These are phyloP conservation scores for Fragum whitleyi DNA, from an alignment of 2,888 invertebrate species.

Conservation along the genomic window DNA sequence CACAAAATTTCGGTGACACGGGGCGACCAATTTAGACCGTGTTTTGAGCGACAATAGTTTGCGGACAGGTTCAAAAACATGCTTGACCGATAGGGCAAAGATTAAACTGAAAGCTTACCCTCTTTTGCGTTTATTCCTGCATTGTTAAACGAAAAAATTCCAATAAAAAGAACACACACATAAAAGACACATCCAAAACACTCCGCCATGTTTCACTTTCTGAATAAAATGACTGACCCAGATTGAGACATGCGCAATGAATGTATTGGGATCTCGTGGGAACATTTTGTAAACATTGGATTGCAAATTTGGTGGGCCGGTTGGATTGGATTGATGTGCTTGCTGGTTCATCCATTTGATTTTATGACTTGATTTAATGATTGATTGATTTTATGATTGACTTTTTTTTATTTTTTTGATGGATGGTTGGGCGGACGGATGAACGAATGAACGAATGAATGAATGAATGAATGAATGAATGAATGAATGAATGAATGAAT, in stretches of 20 bases:
- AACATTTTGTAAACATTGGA: constrained; percentile 35
- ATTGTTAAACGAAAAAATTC: constrained; percentile 50
- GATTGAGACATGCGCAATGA: constrained; percentile 57
- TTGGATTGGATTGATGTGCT: no score
- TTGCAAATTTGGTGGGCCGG: constrained; percentile 14
- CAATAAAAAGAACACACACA: constrained; percentile 57
- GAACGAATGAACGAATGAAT: no score
- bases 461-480: no score
- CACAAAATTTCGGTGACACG: constrained; percentile 16
- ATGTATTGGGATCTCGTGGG: constrained; percentile 6
- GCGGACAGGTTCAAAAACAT: neutral
- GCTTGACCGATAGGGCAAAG: neutral
- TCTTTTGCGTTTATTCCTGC: constrained; percentile 40
- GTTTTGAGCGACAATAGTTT: constrained; percentile 20
- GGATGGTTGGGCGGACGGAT: no score
- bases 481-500: no score
- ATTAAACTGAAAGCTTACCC: constrained; percentile 32
- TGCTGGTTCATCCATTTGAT: no score
- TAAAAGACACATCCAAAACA: constrained; percentile 50
- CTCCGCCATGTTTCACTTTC: constrained; percentile 60
- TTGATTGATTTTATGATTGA: no score
- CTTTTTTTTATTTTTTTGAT: no score
- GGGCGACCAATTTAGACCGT: constrained; percentile 32
- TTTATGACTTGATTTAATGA: no score
- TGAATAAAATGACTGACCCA: constrained; percentile 42